Evolutionary conservation across 2,113 vertebrate genomes (phyloP), one percentile per base, ranked within the genome.

Genomic region (Aegotheles bennettii): DNA sequence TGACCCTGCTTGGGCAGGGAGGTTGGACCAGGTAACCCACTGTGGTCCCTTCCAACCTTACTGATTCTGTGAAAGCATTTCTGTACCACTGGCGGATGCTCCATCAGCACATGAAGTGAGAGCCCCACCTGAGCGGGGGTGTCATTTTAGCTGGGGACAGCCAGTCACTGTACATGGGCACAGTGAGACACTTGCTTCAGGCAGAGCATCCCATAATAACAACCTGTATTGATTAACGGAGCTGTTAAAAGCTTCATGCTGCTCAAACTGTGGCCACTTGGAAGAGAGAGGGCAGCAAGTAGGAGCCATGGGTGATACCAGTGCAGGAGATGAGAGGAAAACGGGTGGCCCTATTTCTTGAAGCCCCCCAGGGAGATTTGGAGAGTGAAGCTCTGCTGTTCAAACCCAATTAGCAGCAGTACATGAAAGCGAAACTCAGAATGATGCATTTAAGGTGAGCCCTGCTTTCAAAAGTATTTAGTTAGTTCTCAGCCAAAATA

Each of bases 81-180:
- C 74, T 11, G 0, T 36, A 51, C 10, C 16, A 31, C 6, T 0
- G 0, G 31, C n/a, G 28, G 57, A 60, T 65, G 57, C 19, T 19
- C n/a, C 0, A 3, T n/a, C 40, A 56, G n/a, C 13, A 43, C 35
- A 18, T 0, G 0, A 59, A 71, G 33, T 0, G 19, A 61, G 35
- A 80, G n/a, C 23, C 43, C 33, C n/a, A 10, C 65, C 77, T 21
- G 16, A 48, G 51, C 21, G 54, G 35, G 13, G 16, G 5, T 29
- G 36, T 51, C 71, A 28, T 61, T 78, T 65, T 64, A 43, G 35
- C 24, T 77, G 87, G 54, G 26, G 23, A 53, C 76, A 94, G 77
- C 24, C 2, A 0, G 36, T 40, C 28, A 57, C 50, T 0, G 2
- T 0, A 2, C 47, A 53, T 20, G 8, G 45, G 38, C 35, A 70